Percentiles rank a stretch among this genome's conserved stretches.
These are phyloP conservation scores for Scaptomyza polygonia DNA, from an alignment of 2,888 invertebrate species.

Conservation along the genomic window DNA sequence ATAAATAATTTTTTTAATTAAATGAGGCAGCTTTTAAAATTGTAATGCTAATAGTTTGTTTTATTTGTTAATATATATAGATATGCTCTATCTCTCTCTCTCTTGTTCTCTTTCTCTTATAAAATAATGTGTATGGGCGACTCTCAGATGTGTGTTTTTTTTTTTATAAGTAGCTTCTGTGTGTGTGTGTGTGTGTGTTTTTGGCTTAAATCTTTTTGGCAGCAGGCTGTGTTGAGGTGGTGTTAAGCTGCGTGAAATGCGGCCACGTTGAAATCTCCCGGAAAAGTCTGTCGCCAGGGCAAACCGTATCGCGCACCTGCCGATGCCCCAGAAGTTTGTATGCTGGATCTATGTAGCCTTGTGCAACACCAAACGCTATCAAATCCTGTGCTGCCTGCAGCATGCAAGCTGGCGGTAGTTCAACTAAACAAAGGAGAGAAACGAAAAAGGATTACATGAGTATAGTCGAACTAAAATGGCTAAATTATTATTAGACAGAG, in stretches of 20 bases:
- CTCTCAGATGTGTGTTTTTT: conserved; percentile 14
- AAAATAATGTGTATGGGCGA: conserved; percentile 26
- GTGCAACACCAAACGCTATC: conserved; percentile 87
- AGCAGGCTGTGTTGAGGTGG: conserved; percentile 23
- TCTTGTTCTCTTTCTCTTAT: conserved; percentile 17
- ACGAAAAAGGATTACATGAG: neutral
- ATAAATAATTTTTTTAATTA: conserved; percentile 38
- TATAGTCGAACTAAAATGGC: neutral
- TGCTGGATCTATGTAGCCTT: conserved; percentile 86
- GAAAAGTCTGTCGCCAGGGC: conserved; percentile 88
- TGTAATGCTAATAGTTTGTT: conserved; percentile 45
- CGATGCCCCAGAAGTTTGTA: conserved; percentile 88
- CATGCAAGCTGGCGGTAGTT: conserved; percentile 87
- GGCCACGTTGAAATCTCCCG: conserved; percentile 88
- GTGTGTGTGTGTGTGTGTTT: neutral
- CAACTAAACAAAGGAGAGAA: conserved; percentile 82
- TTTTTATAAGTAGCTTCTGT: conserved; percentile 26
- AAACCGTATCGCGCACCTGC: conserved; percentile 87
- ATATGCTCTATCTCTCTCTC: neutral
- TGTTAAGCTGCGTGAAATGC: conserved; percentile 84
- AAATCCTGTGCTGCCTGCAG: conserved; percentile 86
- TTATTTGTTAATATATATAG: conserved; percentile 31
- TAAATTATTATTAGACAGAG: neutral
- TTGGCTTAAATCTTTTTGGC: conserved; percentile 26
- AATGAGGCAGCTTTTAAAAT: conserved; percentile 11